Conservation (phyloP, 1,140 invertebrate genomes). For the Globodera rostochiensis region DNA sequence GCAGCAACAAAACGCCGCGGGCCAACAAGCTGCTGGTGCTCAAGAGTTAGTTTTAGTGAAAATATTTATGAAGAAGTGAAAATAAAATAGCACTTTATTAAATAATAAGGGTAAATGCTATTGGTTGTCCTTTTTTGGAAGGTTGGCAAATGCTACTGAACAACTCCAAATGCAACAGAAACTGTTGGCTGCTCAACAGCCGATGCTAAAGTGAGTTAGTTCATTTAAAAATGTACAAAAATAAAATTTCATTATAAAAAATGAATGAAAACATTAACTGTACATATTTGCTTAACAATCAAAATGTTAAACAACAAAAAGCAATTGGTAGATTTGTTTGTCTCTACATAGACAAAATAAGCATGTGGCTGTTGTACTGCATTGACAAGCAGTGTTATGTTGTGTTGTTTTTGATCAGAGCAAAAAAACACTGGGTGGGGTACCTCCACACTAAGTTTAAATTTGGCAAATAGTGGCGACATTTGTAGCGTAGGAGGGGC, state of each 20-base stretch:
- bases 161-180: slow-evolving; percentile 33
- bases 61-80: neutral
- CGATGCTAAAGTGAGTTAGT: slow-evolving; percentile 18
- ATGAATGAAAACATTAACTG: no score
- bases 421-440: no score
- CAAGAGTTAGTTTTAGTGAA: slow-evolving; percentile 18
- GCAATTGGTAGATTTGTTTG: no score
- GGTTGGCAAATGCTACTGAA: slow-evolving; percentile 18
- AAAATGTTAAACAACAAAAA: no score
- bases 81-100: neutral
- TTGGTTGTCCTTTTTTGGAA: slow-evolving; percentile 26
- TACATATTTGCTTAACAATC: no score
- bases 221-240: neutral
- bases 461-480: neutral
- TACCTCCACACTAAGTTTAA: neutral
- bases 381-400: no score
- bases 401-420: no score
- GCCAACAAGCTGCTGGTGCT: neutral
- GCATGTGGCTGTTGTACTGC: no score
- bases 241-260: no score
- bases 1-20: slow-evolving; percentile 6
- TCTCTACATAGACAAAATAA: no score
- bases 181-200: slow-evolving; percentile 17
- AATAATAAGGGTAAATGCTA: neutral
- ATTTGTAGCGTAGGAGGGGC: neutral